Percentiles rank a stretch among this genome's conserved stretches.
phyloP scores from a whole-genome alignment of 2,797 vertebrate genomes.

The Pelobates cultripes region DNA sequence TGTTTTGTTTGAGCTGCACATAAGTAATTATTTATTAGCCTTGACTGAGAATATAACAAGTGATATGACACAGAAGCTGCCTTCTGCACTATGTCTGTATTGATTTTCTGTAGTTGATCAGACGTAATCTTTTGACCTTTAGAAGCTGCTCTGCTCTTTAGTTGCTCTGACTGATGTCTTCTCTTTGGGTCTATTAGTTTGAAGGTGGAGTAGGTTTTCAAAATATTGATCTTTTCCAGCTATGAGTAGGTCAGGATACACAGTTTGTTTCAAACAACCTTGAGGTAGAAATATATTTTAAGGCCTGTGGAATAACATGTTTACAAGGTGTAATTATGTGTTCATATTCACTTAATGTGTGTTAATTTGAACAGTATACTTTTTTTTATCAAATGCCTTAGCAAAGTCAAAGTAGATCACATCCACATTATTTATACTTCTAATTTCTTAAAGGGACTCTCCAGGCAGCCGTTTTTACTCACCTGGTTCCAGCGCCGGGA shows the following conservation, averaged over 20 bases:
- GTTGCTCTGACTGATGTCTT: slow-evolving; percentile 6
- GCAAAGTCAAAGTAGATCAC: too few relatives aligned
- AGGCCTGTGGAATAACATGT: too few relatives aligned
- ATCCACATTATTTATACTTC: too few relatives aligned
- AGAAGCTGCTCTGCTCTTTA: too few relatives aligned
- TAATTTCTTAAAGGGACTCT: too few relatives aligned
- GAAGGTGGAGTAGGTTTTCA: background rate
- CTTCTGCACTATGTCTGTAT: background rate
- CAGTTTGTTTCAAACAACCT: background rate
- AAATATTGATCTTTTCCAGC: slow-evolving; percentile 28
- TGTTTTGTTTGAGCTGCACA: too few relatives aligned
- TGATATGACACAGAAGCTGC: background rate
- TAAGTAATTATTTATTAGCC: background rate
- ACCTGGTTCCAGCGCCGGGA: too few relatives aligned
- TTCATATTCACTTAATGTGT: too few relatives aligned
- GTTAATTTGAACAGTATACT: too few relatives aligned
- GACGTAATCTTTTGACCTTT: slow-evolving; percentile 19
- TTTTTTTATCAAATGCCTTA: too few relatives aligned
- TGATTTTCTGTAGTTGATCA: slow-evolving; percentile 27
- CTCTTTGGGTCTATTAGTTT: background rate
- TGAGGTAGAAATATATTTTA: background rate
- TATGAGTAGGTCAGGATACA: slow-evolving; percentile 9
- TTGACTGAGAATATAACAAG: background rate
- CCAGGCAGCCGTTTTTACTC: too few relatives aligned
- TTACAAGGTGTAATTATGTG: too few relatives aligned